These are phyloP conservation scores for Cylas formicarius DNA, from an alignment of 1,140 invertebrate genomes.

Conservation along the genomic window DNA sequence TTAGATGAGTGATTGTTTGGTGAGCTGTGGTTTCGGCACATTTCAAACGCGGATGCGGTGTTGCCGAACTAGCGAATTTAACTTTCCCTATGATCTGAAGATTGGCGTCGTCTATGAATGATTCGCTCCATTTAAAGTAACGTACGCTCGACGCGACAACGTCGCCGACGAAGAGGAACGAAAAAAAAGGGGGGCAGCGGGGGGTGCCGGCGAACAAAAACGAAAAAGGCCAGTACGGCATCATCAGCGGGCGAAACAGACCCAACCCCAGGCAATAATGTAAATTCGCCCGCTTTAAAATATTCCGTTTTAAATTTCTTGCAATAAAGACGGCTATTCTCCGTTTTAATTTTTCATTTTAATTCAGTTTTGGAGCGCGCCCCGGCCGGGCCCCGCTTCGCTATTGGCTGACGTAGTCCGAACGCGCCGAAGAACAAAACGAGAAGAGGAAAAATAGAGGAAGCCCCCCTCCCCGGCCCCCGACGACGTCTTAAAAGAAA, in stretches of 20 bases:
- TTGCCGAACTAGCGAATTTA: too few species aligned
- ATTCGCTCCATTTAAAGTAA: too few species aligned
- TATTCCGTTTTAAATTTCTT: constrained; percentile 36
- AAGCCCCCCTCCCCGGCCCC: not conserved
- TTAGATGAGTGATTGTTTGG: too few species aligned
- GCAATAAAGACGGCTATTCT: constrained; percentile 36
- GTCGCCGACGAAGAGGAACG: too few species aligned
- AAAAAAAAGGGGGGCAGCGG: too few species aligned
- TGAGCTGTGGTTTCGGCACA: too few species aligned
- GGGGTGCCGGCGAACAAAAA: too few species aligned
- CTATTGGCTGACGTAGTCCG: constrained; percentile 17
- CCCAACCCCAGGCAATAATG: constrained; percentile 23
- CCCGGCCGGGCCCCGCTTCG: constrained; percentile 19
- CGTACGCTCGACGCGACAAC: too few species aligned
- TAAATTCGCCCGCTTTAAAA: constrained; percentile 30
- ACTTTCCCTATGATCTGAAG: too few species aligned
- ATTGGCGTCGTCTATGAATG: too few species aligned
- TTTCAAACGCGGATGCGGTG: too few species aligned
- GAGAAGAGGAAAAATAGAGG: not conserved
- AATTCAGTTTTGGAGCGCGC: constrained; percentile 37
- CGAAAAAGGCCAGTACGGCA: too few species aligned
- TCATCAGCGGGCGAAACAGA: constrained; percentile 21
- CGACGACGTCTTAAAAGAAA: not conserved
- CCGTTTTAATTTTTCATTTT: constrained; percentile 38
- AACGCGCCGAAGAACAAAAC: constrained; percentile 1